A percentile compares a stretch with the other conserved stretches of the same genome.
These are phyloP conservation scores for Pelvicachromis taeniatus DNA, from an alignment of 2,113 vertebrate genomes.

Conservation along the genomic window DNA sequence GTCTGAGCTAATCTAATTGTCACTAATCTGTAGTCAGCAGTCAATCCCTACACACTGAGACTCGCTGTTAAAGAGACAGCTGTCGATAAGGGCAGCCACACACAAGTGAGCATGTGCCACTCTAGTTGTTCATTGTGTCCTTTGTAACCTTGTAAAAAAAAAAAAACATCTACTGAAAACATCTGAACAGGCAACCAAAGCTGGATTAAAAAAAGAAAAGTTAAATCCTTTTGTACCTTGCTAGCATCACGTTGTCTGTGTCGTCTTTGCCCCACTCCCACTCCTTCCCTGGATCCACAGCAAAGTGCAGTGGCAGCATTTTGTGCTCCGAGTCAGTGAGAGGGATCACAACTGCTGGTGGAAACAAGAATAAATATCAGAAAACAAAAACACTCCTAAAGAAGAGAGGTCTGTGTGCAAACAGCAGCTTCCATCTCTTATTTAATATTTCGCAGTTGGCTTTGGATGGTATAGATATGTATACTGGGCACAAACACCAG, in stretches of 20 bases:
- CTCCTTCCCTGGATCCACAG: constrained; percentile 90
- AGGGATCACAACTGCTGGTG: constrained; percentile 85
- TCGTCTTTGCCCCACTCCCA: constrained; percentile 97
- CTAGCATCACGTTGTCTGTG: constrained; percentile 85
- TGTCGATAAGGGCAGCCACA: neutral
- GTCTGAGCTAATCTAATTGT: constrained; percentile 61
- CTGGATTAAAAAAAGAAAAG: neutral
- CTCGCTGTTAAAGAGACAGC: neutral
- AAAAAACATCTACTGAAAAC: neutral
- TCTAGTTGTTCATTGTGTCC: neutral
- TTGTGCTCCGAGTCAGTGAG: constrained; percentile 94
- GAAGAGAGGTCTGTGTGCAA: neutral
- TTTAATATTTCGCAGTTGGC: neutral
- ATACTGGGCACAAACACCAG: neutral
- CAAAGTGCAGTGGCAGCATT: constrained; percentile 94
- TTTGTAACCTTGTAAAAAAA: neutral
- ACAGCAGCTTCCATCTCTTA: neutral
- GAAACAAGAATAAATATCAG: neutral
- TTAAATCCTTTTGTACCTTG: constrained; percentile 76
- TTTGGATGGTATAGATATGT: neutral
- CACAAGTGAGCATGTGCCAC: neutral
- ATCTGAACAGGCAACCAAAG: neutral
- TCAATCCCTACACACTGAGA: constrained; percentile 36
- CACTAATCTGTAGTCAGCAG: constrained; percentile 56
- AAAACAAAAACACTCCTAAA: neutral